Evolutionary conservation across 1,140 invertebrate genomes (phyloP).

Genomic region (Epicauta chinensis): DNA sequence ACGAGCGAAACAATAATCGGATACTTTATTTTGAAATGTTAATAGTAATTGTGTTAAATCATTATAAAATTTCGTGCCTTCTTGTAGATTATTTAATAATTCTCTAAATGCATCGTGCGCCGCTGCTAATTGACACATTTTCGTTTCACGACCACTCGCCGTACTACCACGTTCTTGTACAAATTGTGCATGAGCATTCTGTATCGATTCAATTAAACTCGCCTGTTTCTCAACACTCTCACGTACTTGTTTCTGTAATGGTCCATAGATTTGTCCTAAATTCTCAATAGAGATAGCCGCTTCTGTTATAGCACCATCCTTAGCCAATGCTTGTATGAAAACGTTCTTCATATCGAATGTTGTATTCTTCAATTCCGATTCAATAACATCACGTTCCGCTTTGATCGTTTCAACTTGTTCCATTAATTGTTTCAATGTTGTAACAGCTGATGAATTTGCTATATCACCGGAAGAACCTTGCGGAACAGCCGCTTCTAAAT

Average conservation of each 20-base stretch:
- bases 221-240: conserved; percentile 77
- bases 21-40: conserved; percentile 95
- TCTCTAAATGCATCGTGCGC: conserved; percentile 91
- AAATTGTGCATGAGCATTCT: conserved; percentile 69
- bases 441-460: conserved; percentile 54
- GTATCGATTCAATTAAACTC: conserved; percentile 67
- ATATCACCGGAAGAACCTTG: conserved; percentile 44
- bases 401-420: conserved; percentile 81
- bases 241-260: conserved; percentile 72
- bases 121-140: conserved; percentile 78
- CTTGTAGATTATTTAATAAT: conserved; percentile 81
- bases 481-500: conserved; percentile 60
- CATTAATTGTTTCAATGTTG: conserved; percentile 74
- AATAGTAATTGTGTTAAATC: conserved; percentile 90
- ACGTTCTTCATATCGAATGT: conserved; percentile 79
- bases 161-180: conserved; percentile 61
- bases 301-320: conserved; percentile 86
- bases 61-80: conserved; percentile 98
- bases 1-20: conserved; percentile 83
- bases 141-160: conserved; percentile 65
- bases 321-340: conserved; percentile 72
- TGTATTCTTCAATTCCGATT: conserved; percentile 78
- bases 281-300: conserved; percentile 68
- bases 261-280: conserved; percentile 72
- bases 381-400: conserved; percentile 81